Conservation (phyloP, 2,797 vertebrate species). For the Poecilia picta region DNA sequence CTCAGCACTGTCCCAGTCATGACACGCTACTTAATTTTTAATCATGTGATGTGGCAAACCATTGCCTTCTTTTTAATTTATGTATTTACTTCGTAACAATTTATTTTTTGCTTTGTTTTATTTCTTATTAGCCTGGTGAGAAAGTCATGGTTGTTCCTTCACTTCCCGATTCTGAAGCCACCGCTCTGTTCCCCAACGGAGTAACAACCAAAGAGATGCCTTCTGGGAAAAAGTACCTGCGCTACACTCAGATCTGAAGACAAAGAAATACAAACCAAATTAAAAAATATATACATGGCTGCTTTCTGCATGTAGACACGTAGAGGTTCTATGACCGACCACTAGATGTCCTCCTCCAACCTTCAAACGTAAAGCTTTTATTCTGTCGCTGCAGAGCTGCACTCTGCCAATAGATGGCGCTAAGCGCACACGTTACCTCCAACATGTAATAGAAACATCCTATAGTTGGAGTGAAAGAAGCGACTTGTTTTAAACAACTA, state of each 20-base stretch:
- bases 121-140: conserved; percentile 76
- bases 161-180: conserved; percentile 88
- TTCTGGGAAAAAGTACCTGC: conserved; percentile 93
- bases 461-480: background rate
- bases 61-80: background rate
- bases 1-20: background rate
- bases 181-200: conserved; percentile 88
- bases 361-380: background rate
- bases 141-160: conserved; percentile 94
- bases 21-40: background rate
- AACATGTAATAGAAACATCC: background rate
- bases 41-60: background rate
- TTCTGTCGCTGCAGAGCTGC: background rate
- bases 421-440: background rate
- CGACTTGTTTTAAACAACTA: conserved; percentile 9
- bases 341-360: conserved; percentile 47
- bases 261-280: background rate
- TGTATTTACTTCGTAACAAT: background rate
- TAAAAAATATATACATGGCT: background rate
- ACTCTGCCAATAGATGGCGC: conserved; percentile 44
- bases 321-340: background rate
- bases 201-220: conserved; percentile 90
- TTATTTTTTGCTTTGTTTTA: background rate
- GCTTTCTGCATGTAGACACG: background rate
- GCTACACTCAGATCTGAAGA: conserved; percentile 86